Conservation (phyloP, 2,888 invertebrate genomes). For the Diploptera punctata region DNA sequence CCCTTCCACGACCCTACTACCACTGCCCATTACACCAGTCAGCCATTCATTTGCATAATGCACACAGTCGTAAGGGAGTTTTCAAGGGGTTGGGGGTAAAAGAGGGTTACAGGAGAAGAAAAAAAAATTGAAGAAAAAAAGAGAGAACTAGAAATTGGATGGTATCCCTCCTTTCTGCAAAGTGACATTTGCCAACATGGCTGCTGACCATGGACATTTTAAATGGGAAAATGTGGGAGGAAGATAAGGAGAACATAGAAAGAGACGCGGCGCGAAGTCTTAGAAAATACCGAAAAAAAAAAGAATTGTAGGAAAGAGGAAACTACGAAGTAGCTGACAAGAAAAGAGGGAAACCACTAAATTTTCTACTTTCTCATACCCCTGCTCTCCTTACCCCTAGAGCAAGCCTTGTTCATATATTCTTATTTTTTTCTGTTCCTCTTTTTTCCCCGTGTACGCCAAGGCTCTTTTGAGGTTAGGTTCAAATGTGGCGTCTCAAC, state of each 20-base stretch:
- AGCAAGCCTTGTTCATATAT: conserved; percentile 2
- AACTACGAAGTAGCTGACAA: conserved; percentile 30
- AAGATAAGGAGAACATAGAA: conserved; percentile 13
- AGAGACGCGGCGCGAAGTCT: neutral
- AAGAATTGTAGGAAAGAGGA: neutral
- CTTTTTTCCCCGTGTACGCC: conserved; percentile 14
- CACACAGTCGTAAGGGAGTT: conserved; percentile 23
- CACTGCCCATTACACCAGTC: conserved; percentile 30
- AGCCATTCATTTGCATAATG: conserved; percentile 29
- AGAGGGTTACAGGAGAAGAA: conserved; percentile 2
- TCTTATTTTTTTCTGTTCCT: neutral
- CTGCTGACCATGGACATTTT: conserved; percentile 39
- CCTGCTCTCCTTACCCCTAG: neutral
- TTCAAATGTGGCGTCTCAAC: conserved; percentile 3
- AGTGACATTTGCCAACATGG: conserved; percentile 41
- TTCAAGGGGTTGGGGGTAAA: conserved; percentile 22
- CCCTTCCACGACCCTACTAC: conserved; percentile 14
- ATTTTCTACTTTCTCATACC: conserved; percentile 9
- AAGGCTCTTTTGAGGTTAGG: conserved; percentile 7
- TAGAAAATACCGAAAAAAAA: neutral
- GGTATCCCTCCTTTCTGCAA: conserved; percentile 14
- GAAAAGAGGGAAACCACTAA: conserved; percentile 31
- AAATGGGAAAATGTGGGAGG: conserved; percentile 29
- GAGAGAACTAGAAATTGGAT: conserved; percentile 20
- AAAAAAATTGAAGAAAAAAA: conserved; percentile 13